These are phyloP conservation scores for Theristicus caerulescens DNA, from an alignment of 2,113 vertebrate species.

Conservation along the genomic window DNA sequence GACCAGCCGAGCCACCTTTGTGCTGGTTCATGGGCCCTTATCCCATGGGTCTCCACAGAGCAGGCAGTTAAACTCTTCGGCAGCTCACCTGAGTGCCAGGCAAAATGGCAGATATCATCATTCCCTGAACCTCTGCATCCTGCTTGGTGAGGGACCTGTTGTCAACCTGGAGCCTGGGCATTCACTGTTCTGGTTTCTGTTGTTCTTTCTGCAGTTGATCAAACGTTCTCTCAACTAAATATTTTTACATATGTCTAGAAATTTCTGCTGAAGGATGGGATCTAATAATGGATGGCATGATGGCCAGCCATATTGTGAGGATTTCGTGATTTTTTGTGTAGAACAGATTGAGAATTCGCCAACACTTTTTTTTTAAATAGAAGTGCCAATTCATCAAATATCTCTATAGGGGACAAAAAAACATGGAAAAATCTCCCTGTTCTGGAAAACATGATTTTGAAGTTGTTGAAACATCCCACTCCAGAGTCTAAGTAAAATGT, in stretches of 20 bases:
- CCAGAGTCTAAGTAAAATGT: neutral
- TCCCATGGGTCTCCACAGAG: neutral
- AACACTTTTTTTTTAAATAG: neutral
- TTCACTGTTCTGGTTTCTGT: neutral
- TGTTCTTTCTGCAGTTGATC: neutral
- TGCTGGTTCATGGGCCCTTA: neutral
- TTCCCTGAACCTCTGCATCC: neutral
- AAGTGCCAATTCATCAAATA: conserved; percentile 27
- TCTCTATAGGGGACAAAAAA: neutral
- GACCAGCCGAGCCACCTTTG: neutral
- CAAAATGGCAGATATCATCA: neutral
- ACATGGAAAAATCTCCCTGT: neutral
- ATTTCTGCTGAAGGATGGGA: neutral
- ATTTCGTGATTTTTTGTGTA: neutral
- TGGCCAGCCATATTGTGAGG: neutral
- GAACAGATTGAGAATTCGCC: conserved; percentile 39
- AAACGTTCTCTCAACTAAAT: neutral
- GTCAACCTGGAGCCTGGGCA: neutral
- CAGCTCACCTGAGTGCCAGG: accelerated
- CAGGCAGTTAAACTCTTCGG: neutral
- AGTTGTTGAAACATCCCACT: neutral
- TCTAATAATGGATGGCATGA: neutral
- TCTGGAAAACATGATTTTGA: neutral
- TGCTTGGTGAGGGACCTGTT: neutral
- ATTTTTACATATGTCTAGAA: neutral